Conservation (phyloP, 1,140 invertebrate species). For the Muscidifurax raptorellus region DNA sequence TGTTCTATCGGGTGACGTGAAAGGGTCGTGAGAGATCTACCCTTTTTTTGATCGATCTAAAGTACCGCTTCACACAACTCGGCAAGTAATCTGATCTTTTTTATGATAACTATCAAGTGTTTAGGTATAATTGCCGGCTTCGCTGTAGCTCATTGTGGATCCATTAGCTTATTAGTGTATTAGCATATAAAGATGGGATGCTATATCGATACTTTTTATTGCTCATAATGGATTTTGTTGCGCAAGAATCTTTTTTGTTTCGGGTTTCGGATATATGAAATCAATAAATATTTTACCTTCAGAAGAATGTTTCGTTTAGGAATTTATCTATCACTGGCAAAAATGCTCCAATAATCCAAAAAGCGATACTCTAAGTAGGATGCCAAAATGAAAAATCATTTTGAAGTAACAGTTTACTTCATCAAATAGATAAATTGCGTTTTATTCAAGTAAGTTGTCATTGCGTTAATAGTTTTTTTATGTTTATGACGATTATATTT, state of each 20-base stretch:
- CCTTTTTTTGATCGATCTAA: neutral
- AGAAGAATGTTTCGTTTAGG: no score
- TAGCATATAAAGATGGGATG: neutral
- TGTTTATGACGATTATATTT: no score
- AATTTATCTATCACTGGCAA: no score
- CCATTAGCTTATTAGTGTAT: neutral
- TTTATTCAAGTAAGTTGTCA: no score
- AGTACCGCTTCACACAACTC: neutral
- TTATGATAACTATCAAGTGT: neutral
- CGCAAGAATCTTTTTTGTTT: neutral
- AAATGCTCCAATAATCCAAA: no score
- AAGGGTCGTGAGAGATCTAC: neutral
- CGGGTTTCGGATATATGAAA: neutral
- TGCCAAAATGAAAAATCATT: no score
- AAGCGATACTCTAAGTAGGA: no score
- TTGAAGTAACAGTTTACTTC: no score
- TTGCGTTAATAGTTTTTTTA: no score
- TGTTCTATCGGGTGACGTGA: neutral
- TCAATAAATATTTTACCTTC: no score
- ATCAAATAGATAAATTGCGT: no score
- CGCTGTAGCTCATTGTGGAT: neutral
- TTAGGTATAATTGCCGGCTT: neutral
- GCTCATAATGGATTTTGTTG: neutral
- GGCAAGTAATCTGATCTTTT: neutral
- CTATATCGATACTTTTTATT: neutral